Conservation (phyloP, 2,113 vertebrate species). For the Anolis carolinensis region DNA sequence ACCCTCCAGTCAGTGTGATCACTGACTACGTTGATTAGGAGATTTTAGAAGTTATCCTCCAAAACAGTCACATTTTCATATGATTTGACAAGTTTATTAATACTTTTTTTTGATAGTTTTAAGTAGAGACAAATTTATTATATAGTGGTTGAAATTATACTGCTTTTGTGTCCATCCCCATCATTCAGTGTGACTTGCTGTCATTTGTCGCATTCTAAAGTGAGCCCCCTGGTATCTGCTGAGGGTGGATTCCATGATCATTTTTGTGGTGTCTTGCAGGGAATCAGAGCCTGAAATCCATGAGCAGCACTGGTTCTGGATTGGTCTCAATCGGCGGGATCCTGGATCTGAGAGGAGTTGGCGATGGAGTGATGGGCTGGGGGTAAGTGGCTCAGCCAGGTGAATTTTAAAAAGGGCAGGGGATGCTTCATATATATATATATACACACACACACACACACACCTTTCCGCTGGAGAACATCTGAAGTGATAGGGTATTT, state of each 20-base stretch:
- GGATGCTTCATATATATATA: no score
- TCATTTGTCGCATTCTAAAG: neutral
- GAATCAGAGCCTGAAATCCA: conserved; percentile 87
- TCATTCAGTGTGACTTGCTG: neutral
- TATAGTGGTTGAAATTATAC: neutral
- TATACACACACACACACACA: no score
- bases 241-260: no score
- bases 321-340: conserved; percentile 91
- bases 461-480: neutral
- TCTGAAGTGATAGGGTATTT: neutral
- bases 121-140: neutral
- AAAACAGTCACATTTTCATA: no score
- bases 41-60: no score
- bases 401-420: neutral
- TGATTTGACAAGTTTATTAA: neutral
- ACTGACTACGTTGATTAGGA: no score
- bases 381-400: conserved; percentile 78
- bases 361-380: conserved; percentile 92
- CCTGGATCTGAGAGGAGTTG: conserved; percentile 85
- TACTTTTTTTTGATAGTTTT: neutral
- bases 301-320: conserved; percentile 97
- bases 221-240: neutral
- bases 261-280: conserved; percentile 41
- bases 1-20: no score
- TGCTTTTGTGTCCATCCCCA: neutral